Evolutionary conservation across 1,140 invertebrate genomes (phyloP).

Genomic region (Leptinotarsa lineolata): DNA sequence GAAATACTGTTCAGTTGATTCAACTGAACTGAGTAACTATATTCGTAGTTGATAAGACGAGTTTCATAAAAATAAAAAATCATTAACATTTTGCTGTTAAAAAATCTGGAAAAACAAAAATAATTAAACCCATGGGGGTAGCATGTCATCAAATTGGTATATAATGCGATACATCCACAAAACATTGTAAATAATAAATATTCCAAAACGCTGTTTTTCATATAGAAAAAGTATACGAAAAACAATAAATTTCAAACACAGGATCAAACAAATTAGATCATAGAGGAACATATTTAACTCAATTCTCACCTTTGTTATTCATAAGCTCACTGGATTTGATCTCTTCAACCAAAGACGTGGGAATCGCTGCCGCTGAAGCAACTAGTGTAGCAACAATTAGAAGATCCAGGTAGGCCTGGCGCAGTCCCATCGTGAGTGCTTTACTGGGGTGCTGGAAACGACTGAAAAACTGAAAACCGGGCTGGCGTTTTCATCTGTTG

Average conservation of each 20-base stretch:
- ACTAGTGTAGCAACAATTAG: constrained; percentile 31
- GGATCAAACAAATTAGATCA: too few species aligned
- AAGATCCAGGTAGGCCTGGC: constrained; percentile 24
- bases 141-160: too few species aligned
- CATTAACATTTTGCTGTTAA: too few species aligned
- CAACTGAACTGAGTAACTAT: too few species aligned
- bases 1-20: too few species aligned
- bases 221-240: too few species aligned
- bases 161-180: too few species aligned
- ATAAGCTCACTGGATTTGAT: constrained; percentile 46
- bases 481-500: constrained; percentile 38
- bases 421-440: constrained; percentile 33
- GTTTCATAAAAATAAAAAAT: too few species aligned
- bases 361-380: constrained; percentile 35
- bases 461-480: constrained; percentile 42
- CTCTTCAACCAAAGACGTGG: constrained; percentile 47
- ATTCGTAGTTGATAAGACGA: too few species aligned
- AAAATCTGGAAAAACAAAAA: too few species aligned
- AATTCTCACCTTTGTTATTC: constrained; percentile 46
- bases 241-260: too few species aligned
- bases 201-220: background rate
- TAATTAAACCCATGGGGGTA: too few species aligned
- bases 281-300: background rate
- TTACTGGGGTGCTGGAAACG: constrained; percentile 36
- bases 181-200: background rate